Evolutionary conservation across 2,888 invertebrate species (phyloP).

Genomic region (Stramonita haemastoma): DNA sequence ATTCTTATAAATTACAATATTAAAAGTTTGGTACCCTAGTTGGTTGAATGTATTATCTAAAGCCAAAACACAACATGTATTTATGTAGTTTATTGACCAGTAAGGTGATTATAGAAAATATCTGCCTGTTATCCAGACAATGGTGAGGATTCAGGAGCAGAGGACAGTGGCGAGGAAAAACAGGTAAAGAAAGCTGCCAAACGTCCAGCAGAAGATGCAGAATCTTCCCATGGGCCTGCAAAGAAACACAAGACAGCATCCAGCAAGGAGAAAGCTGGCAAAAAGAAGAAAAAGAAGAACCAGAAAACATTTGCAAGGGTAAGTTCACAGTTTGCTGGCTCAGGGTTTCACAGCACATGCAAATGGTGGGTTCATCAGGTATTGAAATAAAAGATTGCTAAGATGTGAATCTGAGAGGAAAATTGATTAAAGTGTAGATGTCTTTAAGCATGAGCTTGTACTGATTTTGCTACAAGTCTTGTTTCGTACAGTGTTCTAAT

Average conservation of each 20-base stretch:
- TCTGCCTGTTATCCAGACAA: neutral
- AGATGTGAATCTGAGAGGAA: too few relatives aligned
- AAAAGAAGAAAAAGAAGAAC: slow-evolving; percentile 5
- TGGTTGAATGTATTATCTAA: too few relatives aligned
- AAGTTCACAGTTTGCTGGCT: neutral
- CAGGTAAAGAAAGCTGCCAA: neutral
- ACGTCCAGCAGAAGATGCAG: neutral
- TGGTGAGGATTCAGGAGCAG: neutral
- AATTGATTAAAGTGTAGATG: too few relatives aligned
- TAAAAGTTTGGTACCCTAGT: too few relatives aligned
- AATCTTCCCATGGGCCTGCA: neutral
- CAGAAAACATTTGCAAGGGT: neutral
- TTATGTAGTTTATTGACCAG: too few relatives aligned
- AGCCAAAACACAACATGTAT: too few relatives aligned
- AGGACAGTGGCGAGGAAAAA: neutral
- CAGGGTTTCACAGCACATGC: neutral
- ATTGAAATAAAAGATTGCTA: too few relatives aligned
- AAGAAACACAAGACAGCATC: neutral
- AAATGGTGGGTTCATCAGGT: neutral
- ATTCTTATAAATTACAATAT: neutral
- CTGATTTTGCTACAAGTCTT: too few relatives aligned
- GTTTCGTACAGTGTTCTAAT: too few relatives aligned
- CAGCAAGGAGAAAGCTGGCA: neutral
- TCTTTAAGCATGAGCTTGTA: too few relatives aligned
- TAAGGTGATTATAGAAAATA: too few relatives aligned